Conservation (phyloP, 2,113 vertebrate genomes). For the Edolisoma coerulescens region DNA sequence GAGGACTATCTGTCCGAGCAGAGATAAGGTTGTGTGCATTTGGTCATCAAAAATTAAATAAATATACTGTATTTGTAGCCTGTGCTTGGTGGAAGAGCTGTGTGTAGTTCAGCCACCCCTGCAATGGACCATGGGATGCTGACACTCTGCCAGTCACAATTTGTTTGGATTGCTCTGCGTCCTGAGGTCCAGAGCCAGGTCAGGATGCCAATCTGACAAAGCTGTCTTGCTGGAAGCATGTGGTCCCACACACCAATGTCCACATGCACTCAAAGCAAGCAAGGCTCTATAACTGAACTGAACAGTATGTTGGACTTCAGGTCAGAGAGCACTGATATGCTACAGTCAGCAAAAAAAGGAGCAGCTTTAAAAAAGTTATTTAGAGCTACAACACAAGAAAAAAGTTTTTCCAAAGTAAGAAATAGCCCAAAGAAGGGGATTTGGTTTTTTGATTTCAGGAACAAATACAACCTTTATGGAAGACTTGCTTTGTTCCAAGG, state of each 20-base stretch:
- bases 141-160: accelerated
- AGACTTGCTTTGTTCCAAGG: not conserved
- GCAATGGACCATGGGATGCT: accelerated
- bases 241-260: not conserved
- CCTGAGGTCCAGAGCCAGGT: not conserved
- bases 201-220: not conserved
- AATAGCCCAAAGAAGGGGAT: not conserved
- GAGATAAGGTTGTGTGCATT: not conserved
- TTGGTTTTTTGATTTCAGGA: not conserved
- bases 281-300: not conserved
- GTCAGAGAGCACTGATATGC: not conserved
- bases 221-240: not conserved
- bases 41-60: not conserved
- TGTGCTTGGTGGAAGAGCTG: not conserved
- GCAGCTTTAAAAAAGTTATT: not conserved
- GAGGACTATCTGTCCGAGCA: not conserved
- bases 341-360: not conserved
- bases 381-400: not conserved
- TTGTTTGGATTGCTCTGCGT: not conserved
- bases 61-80: not conserved
- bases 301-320: not conserved
- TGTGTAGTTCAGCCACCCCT: not conserved
- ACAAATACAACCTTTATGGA: not conserved
- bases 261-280: not conserved
- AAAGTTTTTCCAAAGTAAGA: not conserved